Evolutionary conservation across 1,140 invertebrate species (phyloP), one percentile per base, ranked within the genome.

Genomic region (Microplitis mediator): DNA sequence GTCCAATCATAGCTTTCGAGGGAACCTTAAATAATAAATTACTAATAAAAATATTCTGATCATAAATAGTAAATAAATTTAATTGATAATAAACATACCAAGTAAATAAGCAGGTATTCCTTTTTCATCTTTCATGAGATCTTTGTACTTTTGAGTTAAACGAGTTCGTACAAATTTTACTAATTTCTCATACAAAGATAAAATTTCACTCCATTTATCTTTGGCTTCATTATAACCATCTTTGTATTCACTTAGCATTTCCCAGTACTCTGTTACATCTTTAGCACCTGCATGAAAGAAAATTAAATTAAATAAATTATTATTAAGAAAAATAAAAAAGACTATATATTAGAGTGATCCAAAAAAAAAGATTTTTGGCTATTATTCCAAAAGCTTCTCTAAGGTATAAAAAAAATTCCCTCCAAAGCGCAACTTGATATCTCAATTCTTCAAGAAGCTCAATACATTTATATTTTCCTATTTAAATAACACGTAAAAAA

Each of bases 1-100:
- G 88, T 89, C 90, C 90, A 92, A 77, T 91, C 90, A 34, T 88
- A 86, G 63, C 89, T 90, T 72, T 87, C 84, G 16, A 90, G 79
- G 1, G 89, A 89, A 75, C 88, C 90, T 91, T 81, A 74, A 76
- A 54, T 76, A 51, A 69, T 58, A 74, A 62, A 34, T 56, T 23
- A 36, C 71, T 45, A 75, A 67, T 66, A 73, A 74, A 65, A 73
- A 73, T 60, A 60, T 66, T 54, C 13, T 68, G 66, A 52, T 69
- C 45, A 39, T 60, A 62, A 31, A 67, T 60, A 68, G 39, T 36
- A 60, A 54, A 71, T 71, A 14, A 71, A 71, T 81, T 89, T 86
- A n/a, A n/a, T n/a, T n/a, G n/a, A n/a, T n/a, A n/a, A n/a, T n/a
- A n/a, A n/a, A n/a, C n/a, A n/a, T n/a, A 91, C 91, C 89, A 31